Evolutionary conservation across 1,140 invertebrate species (phyloP), one percentile per base, ranked within the genome.

Genomic region (Achatina immaculata): DNA sequence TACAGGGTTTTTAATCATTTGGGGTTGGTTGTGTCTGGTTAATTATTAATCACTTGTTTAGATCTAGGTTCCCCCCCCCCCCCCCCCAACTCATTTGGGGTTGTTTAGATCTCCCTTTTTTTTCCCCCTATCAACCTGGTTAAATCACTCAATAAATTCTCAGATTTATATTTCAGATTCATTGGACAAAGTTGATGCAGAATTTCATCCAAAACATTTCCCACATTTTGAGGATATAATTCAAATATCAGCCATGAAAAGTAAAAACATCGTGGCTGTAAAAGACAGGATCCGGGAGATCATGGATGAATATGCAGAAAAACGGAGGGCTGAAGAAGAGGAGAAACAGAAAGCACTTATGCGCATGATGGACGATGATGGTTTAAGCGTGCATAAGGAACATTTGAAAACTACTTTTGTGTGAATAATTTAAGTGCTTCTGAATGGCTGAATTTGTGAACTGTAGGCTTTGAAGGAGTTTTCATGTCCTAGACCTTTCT

Each of bases 161-260:
- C n/a, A n/a, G n/a, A n/a, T n/a, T n/a, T n/a, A n/a, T n/a, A 0
- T 85, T 88, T 58, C 76, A 88, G 86, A 86, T 83, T 84, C 81
- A 0, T 58, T 86, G 28, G 81, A 58, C 16, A 73, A 80, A 36
- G 93, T 94, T 85, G 93, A 94, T 0, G 92, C 94, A 82, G 93
- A 94, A 83, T 92, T 95, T 21, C 91, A 93, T 78, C 95, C 96
- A 0, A 90, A 93, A 66, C 93, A 90, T 80, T 82, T 94, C 0
- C 88, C 97, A 0, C 92, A 93, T 68, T 97, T 98, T 91, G 92
- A 95, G 82, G 88, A 91, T 24, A 85, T 92, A 34, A 84, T 92
- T 40, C 84, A 87, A 14, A 89, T 92, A 51, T 91, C 90, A 65
- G 88, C 90, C 14, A 88, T 88, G 83, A 83, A 87, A 48, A 73